Conservation (phyloP, 2,888 invertebrate genomes). For the Phragmatobia fuliginosa region DNA sequence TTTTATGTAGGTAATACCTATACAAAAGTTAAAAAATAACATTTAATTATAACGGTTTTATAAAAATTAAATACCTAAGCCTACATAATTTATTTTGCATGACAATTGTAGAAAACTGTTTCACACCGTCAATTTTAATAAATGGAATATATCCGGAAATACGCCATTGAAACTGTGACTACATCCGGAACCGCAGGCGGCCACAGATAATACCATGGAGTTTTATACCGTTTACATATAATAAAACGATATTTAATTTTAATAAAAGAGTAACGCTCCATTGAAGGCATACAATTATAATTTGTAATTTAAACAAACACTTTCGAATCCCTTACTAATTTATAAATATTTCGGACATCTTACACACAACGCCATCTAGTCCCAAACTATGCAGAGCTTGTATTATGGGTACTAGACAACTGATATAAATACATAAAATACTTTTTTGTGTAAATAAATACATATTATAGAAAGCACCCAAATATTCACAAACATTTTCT, state of each 20-base stretch:
- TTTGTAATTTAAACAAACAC: constrained; percentile 39
- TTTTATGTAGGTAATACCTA: no score
- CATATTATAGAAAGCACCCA: no score
- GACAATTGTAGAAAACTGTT: neutral
- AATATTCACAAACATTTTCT: no score
- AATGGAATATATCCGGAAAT: constrained; percentile 23
- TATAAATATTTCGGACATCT: no score
- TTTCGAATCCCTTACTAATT: constrained; percentile 17
- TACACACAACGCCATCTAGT: no score
- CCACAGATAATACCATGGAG: constrained; percentile 41
- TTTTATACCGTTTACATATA: constrained; percentile 46
- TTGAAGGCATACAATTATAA: constrained; percentile 38
- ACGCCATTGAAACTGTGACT: constrained; percentile 8
- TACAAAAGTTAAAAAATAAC: neutral
- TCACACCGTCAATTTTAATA: constrained; percentile 27
- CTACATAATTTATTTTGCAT: neutral
- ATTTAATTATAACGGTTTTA: neutral
- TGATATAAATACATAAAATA: no score
- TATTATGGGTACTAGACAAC: no score
- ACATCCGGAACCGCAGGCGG: constrained; percentile 29
- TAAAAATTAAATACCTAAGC: neutral
- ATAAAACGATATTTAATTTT: constrained; percentile 54
- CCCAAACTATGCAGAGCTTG: no score
- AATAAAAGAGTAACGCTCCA: constrained; percentile 38
- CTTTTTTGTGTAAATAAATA: no score